Conservation (phyloP, 2,888 invertebrate genomes). For the Oscheius onirici region DNA sequence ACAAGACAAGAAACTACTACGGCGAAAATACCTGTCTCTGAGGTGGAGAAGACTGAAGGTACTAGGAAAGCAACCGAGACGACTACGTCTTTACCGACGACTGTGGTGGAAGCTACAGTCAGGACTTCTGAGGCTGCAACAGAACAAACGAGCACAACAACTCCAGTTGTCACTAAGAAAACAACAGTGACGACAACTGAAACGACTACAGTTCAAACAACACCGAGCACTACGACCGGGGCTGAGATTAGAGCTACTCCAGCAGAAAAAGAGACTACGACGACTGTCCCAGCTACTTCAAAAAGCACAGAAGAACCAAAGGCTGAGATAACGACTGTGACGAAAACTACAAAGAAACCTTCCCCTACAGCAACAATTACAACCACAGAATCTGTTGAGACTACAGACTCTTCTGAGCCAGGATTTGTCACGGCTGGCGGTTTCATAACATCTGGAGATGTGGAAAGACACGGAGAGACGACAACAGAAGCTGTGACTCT, state of each 20-base stretch:
- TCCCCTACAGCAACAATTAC: too few species aligned
- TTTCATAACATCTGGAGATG: not conserved
- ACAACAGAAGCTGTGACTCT: not conserved
- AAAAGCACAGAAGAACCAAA: not conserved
- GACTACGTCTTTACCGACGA: too few species aligned
- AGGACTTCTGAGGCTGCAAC: not conserved
- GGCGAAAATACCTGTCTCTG: too few species aligned
- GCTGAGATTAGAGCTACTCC: not conserved
- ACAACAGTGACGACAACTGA: constrained; percentile 2
- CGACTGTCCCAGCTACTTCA: not conserved
- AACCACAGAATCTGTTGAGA: not conserved
- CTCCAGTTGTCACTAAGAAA: too few species aligned
- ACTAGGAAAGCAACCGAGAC: too few species aligned
- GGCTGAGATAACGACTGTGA: not conserved
- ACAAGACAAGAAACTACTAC: not conserved
- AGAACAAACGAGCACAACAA: not conserved
- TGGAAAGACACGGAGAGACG: not conserved
- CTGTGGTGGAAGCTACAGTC: too few species aligned
- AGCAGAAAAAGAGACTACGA: not conserved
- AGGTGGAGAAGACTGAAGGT: too few species aligned
- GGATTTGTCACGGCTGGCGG: not conserved
- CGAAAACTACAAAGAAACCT: not conserved
- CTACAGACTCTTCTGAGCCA: not conserved
- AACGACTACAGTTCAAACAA: not conserved
- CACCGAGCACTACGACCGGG: not conserved